Evolutionary conservation across 2,113 vertebrate genomes (phyloP).

Genomic region (Manacus vitellinus): DNA sequence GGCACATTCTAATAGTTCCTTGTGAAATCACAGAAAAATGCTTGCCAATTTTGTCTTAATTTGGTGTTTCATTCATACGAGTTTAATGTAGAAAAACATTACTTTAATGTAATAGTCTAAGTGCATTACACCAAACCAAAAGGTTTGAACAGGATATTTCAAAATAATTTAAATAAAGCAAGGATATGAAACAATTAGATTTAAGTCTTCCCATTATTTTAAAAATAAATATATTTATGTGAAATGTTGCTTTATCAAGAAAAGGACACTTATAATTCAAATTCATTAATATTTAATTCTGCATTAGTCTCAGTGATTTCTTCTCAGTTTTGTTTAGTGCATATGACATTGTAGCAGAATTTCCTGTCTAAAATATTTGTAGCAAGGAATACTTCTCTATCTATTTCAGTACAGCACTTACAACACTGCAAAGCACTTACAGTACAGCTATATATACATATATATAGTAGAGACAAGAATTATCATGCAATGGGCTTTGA

Average conservation of each 20-base stretch:
- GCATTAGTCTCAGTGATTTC: background rate
- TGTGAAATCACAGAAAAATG: background rate
- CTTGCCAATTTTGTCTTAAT: background rate
- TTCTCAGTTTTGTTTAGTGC: background rate
- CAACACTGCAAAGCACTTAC: background rate
- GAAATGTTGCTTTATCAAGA: background rate
- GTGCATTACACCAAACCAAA: background rate
- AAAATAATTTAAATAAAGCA: background rate
- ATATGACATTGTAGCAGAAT: background rate
- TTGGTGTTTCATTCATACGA: background rate
- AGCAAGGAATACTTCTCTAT: background rate
- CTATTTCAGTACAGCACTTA: background rate
- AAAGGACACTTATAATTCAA: background rate
- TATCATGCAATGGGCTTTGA: background rate
- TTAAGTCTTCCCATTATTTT: background rate
- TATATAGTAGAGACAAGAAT: background rate
- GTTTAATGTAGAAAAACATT: background rate
- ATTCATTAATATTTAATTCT: background rate
- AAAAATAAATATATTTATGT: background rate
- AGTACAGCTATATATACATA: background rate
- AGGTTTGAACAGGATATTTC: accelerated
- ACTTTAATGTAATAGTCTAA: background rate
- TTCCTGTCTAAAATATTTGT: background rate
- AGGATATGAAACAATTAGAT: background rate
- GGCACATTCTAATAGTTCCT: background rate